A percentile compares a stretch with the other conserved stretches of the same genome.
phyloP scores from a whole-genome alignment of 2,888 invertebrate genomes.

The Andrena hattorfiana region DNA sequence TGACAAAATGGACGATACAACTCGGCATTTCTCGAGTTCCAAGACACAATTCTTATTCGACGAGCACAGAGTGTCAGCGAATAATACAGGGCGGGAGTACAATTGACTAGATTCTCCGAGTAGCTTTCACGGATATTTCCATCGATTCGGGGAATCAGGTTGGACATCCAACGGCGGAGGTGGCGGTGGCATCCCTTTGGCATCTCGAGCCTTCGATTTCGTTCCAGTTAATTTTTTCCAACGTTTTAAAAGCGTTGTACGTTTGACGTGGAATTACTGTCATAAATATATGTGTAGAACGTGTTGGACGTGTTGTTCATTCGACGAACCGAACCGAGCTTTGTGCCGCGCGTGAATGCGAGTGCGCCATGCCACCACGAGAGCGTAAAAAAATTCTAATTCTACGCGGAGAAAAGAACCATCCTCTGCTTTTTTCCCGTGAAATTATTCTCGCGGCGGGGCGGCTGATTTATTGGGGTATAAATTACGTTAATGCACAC shows the following conservation, averaged over 20 bases:
- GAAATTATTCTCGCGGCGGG: constrained; percentile 70
- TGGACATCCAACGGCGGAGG: background rate
- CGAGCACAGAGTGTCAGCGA: background rate
- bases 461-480: constrained; percentile 73
- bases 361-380: constrained; percentile 10
- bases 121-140: background rate
- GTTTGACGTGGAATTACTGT: background rate
- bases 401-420: constrained; percentile 29
- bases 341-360: background rate
- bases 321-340: background rate
- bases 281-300: background rate
- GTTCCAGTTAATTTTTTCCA: background rate
- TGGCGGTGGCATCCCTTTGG: background rate
- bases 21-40: too few relatives aligned
- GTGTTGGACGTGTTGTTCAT: background rate
- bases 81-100: background rate
- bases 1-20: too few relatives aligned
- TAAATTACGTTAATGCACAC: constrained; percentile 73
- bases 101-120: background rate
- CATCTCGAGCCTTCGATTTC: background rate
- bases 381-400: constrained; percentile 45
- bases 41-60: background rate
- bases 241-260: background rate
- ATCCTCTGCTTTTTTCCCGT: constrained; percentile 31
- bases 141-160: background rate